Percentiles rank a stretch among this genome's conserved stretches.
These are phyloP conservation scores for Geotrypetes seraphini DNA, from an alignment of 2,797 vertebrate genomes.

Conservation along the genomic window DNA sequence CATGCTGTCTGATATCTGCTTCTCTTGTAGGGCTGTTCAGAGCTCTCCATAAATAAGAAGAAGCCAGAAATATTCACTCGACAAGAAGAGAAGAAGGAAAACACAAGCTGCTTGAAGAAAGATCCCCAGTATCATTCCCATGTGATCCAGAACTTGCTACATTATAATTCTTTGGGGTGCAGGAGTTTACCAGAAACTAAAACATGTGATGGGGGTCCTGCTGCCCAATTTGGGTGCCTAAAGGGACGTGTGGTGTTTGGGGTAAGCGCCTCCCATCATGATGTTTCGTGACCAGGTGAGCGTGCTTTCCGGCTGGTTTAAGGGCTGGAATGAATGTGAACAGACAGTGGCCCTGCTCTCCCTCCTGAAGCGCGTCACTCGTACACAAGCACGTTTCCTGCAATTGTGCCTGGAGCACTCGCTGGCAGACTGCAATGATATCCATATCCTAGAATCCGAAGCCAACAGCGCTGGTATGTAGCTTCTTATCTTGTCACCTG, in stretches of 20 bases:
- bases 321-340: constrained; percentile 95
- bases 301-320: constrained; percentile 92
- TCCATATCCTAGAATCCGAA: constrained; percentile 85
- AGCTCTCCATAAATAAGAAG: too few relatives aligned
- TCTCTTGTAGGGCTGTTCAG: too few relatives aligned
- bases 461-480: constrained; percentile 86
- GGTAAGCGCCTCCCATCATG: constrained; percentile 58
- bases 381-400: constrained; percentile 89
- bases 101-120: too few relatives aligned
- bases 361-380: constrained; percentile 83
- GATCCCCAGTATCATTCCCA: too few relatives aligned
- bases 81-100: too few relatives aligned
- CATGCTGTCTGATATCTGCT: too few relatives aligned
- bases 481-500: too few relatives aligned
- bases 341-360: constrained; percentile 92
- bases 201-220: constrained; percentile 78
- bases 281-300: constrained; percentile 98
- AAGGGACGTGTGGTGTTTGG: neutral
- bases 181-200: constrained; percentile 44
- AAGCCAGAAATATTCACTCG: too few relatives aligned
- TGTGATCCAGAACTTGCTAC: too few relatives aligned
- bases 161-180: constrained; percentile 24
- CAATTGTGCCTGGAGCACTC: constrained; percentile 95
- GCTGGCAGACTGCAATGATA: constrained; percentile 86
- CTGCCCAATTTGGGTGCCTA: neutral